Percentiles rank a stretch among this genome's conserved stretches.
phyloP scores from a whole-genome alignment of 1,140 invertebrate genomes.

The Drosophila obscura region DNA sequence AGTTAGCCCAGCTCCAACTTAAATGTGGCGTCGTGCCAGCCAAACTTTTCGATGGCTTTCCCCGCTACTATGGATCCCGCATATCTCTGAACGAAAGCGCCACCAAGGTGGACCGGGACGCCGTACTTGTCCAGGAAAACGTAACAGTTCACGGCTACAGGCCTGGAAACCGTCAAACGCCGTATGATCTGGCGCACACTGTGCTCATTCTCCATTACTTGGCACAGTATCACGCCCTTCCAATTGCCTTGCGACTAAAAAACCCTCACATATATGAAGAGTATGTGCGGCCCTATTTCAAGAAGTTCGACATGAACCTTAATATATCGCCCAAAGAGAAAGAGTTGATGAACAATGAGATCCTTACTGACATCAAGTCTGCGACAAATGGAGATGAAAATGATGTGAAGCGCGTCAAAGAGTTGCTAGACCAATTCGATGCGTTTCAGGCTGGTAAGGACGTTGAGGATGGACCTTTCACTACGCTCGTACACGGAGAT shows the following conservation, averaged over 20 bases:
- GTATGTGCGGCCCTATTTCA: constrained; percentile 78
- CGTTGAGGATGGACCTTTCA: constrained; percentile 78
- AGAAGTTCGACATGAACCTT: constrained; percentile 70
- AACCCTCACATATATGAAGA: constrained; percentile 85
- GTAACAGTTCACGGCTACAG: constrained; percentile 85
- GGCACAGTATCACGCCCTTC: constrained; percentile 86
- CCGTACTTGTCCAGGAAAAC: constrained; percentile 86
- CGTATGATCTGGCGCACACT: constrained; percentile 85
- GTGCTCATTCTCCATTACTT: constrained; percentile 84
- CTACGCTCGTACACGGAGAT: constrained; percentile 86
- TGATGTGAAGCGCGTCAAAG: constrained; percentile 35
- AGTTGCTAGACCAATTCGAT: constrained; percentile 43
- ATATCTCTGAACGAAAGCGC: constrained; percentile 83
- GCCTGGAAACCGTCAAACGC: constrained; percentile 84
- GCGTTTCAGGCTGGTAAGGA: constrained; percentile 41
- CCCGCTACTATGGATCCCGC: constrained; percentile 85
- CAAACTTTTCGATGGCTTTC: constrained; percentile 84
- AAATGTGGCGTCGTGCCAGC: constrained; percentile 83
- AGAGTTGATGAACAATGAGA: constrained; percentile 29
- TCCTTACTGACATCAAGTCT: constrained; percentile 39
- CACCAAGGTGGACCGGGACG: constrained; percentile 85
- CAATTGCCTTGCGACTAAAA: constrained; percentile 85
- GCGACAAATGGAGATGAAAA: constrained; percentile 37
- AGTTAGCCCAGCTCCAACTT: constrained; percentile 84
- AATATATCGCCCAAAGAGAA: constrained; percentile 38